Percentiles rank a stretch among this genome's conserved stretches.
Conservation (phyloP, 2,797 vertebrate species). For the Mus minutoides region DNA sequence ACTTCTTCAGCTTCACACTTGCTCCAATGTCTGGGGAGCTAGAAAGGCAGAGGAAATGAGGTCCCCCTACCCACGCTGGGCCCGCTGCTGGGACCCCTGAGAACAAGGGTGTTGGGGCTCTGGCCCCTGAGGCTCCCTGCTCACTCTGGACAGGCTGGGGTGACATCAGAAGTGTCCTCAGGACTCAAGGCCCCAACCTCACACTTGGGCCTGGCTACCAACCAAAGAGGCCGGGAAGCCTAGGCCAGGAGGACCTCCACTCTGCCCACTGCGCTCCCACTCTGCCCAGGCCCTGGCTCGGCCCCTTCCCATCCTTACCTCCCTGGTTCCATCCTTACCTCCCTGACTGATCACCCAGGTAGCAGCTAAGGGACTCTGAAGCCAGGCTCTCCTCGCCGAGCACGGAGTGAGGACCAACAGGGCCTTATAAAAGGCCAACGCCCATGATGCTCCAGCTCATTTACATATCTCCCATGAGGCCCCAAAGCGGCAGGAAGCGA, state of each 20-base stretch:
- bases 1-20: not conserved
- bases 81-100: not conserved
- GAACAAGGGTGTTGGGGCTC: not conserved
- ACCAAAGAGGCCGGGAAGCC: not conserved
- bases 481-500: not conserved
- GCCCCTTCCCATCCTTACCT: not conserved
- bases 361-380: fast-evolving
- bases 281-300: fast-evolving
- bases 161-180: not conserved
- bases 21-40: not conserved
- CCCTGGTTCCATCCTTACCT: not conserved
- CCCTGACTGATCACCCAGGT: not conserved
- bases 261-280: not conserved
- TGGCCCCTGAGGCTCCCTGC: not conserved
- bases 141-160: too few relatives aligned
- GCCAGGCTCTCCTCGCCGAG: fast-evolving
- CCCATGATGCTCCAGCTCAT: slow-evolving; percentile 46
- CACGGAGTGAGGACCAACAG: fast-evolving
- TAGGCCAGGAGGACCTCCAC: not conserved
- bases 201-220: not conserved
- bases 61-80: not conserved
- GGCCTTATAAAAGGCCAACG: not conserved
- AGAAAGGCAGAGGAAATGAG: not conserved
- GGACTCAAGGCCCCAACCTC: not conserved
- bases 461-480: slow-evolving; percentile 64